Conservation (phyloP, 2,888 invertebrate genomes). For the Chymomyza amoena region DNA sequence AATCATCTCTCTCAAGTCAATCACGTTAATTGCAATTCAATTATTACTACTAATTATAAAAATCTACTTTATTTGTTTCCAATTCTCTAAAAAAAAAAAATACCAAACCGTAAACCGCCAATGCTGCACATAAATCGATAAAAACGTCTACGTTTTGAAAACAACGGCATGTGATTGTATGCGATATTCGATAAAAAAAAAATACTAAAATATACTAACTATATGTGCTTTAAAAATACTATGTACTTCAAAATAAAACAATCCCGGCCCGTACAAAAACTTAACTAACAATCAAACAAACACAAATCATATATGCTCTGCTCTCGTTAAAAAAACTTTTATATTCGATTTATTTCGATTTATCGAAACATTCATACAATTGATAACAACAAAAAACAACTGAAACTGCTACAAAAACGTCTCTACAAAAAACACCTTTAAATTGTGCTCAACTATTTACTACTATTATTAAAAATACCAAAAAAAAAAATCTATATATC, state of each 20-base stretch:
- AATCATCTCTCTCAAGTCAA: neutral
- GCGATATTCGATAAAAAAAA: slow-evolving; percentile 5
- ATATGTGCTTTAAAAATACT: neutral
- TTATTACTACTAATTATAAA: slow-evolving; percentile 56
- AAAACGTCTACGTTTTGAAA: slow-evolving; percentile 6
- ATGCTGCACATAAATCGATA: slow-evolving; percentile 14
- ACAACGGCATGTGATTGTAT: slow-evolving; percentile 29
- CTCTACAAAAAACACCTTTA: too few relatives aligned
- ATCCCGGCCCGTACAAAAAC: slow-evolving; percentile 30
- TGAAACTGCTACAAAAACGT: neutral
- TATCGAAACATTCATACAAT: slow-evolving; percentile 13
- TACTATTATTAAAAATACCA: neutral
- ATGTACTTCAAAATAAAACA: neutral
- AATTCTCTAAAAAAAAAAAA: slow-evolving; percentile 38
- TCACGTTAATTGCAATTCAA: slow-evolving; percentile 18
- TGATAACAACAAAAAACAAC: slow-evolving; percentile 8
- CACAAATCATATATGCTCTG: slow-evolving; percentile 31
- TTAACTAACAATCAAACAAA: slow-evolving; percentile 22
- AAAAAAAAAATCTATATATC: slow-evolving; percentile 30
- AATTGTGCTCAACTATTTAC: too few relatives aligned
- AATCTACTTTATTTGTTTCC: slow-evolving; percentile 61
- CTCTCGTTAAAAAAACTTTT: slow-evolving; percentile 20
- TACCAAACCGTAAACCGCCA: slow-evolving; percentile 31
- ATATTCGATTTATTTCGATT: slow-evolving; percentile 23
- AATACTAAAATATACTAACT: slow-evolving; percentile 16